Conservation (phyloP, 1,140 invertebrate species). For the Myzus persicae region DNA sequence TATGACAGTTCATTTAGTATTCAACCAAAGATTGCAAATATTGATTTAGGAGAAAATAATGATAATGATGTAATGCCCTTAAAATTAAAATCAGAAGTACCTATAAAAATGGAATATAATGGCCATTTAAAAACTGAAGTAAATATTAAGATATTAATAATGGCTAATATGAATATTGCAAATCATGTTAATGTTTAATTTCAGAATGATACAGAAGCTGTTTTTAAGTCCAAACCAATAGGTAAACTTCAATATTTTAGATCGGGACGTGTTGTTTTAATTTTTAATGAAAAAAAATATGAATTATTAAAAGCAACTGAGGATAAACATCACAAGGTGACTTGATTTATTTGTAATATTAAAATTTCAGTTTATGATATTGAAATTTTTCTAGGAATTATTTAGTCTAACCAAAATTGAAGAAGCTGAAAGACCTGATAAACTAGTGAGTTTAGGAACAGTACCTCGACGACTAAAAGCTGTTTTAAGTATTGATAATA, state of each 20-base stretch:
- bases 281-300: slow-evolving; percentile 38
- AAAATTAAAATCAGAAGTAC: not conserved
- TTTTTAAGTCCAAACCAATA: slow-evolving; percentile 4
- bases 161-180: not conserved
- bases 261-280: slow-evolving; percentile 40
- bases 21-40: not conserved
- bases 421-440: slow-evolving; percentile 27
- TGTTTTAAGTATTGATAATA: slow-evolving; percentile 35
- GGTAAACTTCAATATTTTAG: slow-evolving; percentile 50
- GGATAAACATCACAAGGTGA: slow-evolving; percentile 50
- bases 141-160: not conserved
- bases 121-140: slow-evolving; percentile 44
- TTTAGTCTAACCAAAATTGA: slow-evolving; percentile 42
- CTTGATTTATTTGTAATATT: not conserved
- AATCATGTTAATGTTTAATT: not conserved
- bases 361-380: not conserved
- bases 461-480: slow-evolving; percentile 42
- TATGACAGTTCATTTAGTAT: slow-evolving; percentile 53
- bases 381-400: slow-evolving; percentile 36
- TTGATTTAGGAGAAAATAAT: slow-evolving; percentile 28
- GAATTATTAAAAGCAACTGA: slow-evolving; percentile 46
- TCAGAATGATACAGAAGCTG: not conserved
- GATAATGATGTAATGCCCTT: not conserved
- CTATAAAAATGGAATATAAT: slow-evolving; percentile 46
- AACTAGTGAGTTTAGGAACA: slow-evolving; percentile 48